Evolutionary conservation across 2,888 invertebrate genomes (phyloP), one percentile per base, ranked within the genome.

Genomic region (Calameuta filiformis): DNA sequence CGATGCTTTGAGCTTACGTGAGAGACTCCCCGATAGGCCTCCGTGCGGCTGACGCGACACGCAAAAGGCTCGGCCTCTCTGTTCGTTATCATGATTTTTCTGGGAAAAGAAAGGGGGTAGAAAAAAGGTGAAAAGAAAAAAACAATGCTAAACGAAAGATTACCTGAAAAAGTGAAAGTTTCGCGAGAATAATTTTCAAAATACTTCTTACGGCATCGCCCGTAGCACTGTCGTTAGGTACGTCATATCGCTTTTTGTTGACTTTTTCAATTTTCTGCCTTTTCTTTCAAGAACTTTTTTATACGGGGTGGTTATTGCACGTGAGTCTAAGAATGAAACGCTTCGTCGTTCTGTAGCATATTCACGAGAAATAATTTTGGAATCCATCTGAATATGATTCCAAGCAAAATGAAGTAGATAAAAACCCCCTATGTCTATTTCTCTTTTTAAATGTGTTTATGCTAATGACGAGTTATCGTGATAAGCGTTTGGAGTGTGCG

Each of bases 341-440:
- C 2, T 56, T 56, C 1, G 23, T 56, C 0, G 23, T 56, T 23
- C 23, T 1, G 23, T 23, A 56, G 1, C 1, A 56, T 23, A 56
- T 23, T 9, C 9, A 0, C 2, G 78, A 81, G 81, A 82, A 81
- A 84, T 81, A 81, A 82, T 83, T 80, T 79, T 79, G 31, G 83
- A 86, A 86, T 86, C 87, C 83, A 87, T 88, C 88, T 86, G 81
- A 86, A 86, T 87, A 79, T 83, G 83, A 85, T 86, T 85, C 83
- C 78, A 77, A 76, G 77, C 73, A 76, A 79, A 80, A 69, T 15
- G 73, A 73, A 40, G 37, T 35, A 12, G 56, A 68, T 76, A 56
- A 56, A 73, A 73, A 69, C 6, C 6, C 1, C 6, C 40, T 76
- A 79, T 71, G 76, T 78, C 76, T 76, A 81, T 82, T 86, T 75